Conservation (phyloP, 2,113 vertebrate genomes). For the Dasypus novemcinctus region DNA sequence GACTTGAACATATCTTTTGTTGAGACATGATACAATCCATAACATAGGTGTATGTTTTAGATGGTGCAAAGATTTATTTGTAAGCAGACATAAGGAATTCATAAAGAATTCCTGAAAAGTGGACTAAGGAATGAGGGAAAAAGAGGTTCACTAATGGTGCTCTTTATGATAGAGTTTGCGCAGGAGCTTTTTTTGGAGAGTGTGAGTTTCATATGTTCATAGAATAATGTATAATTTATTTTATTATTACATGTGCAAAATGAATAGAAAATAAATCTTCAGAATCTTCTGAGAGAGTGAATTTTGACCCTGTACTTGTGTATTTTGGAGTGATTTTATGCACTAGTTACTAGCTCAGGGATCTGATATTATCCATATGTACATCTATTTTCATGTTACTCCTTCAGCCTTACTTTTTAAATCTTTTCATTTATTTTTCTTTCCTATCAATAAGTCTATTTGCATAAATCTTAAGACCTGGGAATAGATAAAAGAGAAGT, state of each 20-base stretch:
- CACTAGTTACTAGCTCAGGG: neutral
- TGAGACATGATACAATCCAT: too few species aligned
- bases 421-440: neutral
- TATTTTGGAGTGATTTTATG: neutral
- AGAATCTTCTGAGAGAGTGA: neutral
- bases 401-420: neutral
- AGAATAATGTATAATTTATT: neutral
- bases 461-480: neutral
- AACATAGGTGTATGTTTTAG: neutral
- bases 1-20: too few species aligned
- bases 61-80: neutral
- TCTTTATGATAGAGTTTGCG: neutral
- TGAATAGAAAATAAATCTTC: neutral
- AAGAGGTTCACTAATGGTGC: neutral
- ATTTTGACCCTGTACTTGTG: neutral
- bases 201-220: neutral
- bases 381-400: neutral
- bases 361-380: neutral
- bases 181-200: neutral
- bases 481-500: neutral
- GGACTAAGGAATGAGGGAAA: neutral
- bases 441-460: neutral
- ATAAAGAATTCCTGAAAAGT: neutral
- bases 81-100: neutral
- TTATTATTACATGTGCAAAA: neutral